Evolutionary conservation across 2,797 vertebrate genomes (phyloP), one percentile per base, ranked within the genome.

Genomic region (Scarus forsteni): DNA sequence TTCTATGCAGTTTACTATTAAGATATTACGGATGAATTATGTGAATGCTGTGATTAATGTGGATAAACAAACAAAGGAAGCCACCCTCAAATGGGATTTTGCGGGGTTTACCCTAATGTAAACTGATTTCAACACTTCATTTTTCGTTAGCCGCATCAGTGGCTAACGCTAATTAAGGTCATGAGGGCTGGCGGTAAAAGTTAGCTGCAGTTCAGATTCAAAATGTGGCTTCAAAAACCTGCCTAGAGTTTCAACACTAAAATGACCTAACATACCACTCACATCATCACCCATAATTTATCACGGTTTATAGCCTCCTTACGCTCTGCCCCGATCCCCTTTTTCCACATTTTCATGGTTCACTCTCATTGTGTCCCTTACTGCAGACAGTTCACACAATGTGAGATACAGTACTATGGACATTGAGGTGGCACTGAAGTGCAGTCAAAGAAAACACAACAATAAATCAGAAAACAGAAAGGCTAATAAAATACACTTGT

Each of bases 111-210:
- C 60, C 35, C 60, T 35, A n/a, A 73, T 54, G 50, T 77, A 53
- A 83, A 79, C 63, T 53, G 49, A 70, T 76, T 83, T 71, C 57
- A 75, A 5, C 77, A 68, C 64, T 16, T 77, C 8, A 35, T 79
- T 80, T 79, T 72, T 81, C 66, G 64, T 62, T 40, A 19, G 19
- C 50, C 54, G 36, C 73, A 18, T 60, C 58, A 12, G 69, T 56
- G 70, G 57, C 61, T 63, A 0, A 43, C 60, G 44, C 68, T 49
- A 42, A 62, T 54, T 71, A 46, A 59, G 60, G 52, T 56, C 51
- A 66, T 55, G 38, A 44, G 70, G 60, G 56, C 19, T 50, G 12
- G 68, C 13, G 64, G 59, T 71, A 39, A 81, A 58, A 63, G 57
- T 43, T 40, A 43, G n/a, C 60, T 61, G 13, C 51, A 57, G 40